These are phyloP conservation scores for Tetrapedia diversipes DNA, from an alignment of 2,888 invertebrate genomes.

Conservation along the genomic window DNA sequence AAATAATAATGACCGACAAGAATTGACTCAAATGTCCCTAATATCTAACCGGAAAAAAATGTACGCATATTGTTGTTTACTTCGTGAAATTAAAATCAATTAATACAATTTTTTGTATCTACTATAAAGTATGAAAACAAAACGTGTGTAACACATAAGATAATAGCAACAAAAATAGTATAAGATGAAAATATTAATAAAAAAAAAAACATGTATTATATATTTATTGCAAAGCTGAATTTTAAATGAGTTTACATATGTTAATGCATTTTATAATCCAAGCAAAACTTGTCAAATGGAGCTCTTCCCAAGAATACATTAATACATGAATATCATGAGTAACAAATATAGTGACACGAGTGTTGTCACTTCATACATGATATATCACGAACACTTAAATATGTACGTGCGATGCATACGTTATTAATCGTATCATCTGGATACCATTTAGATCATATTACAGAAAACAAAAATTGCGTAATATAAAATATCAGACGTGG, in stretches of 20 bases:
- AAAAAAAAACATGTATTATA: neutral
- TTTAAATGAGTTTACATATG: neutral
- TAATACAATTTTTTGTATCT: neutral
- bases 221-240: neutral
- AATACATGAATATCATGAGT: neutral
- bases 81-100: neutral
- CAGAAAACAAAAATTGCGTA: conserved; percentile 48
- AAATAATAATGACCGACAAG: neutral
- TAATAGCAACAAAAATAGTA: neutral
- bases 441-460: conserved; percentile 4
- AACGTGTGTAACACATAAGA: neutral
- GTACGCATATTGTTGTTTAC: no score
- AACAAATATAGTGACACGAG: neutral
- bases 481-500: conserved; percentile 17
- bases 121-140: neutral
- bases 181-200: neutral
- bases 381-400: neutral
- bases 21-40: neutral
- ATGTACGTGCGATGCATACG: neutral
- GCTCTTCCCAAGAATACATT: conserved; percentile 1
- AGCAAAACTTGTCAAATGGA: neutral
- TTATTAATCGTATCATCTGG: neutral
- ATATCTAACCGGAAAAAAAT: neutral
- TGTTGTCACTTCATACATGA: neutral
- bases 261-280: neutral